A percentile compares a stretch with the other conserved stretches of the same genome.
phyloP scores from a whole-genome alignment of 2,797 vertebrate species.

The Anguilla marmorata region DNA sequence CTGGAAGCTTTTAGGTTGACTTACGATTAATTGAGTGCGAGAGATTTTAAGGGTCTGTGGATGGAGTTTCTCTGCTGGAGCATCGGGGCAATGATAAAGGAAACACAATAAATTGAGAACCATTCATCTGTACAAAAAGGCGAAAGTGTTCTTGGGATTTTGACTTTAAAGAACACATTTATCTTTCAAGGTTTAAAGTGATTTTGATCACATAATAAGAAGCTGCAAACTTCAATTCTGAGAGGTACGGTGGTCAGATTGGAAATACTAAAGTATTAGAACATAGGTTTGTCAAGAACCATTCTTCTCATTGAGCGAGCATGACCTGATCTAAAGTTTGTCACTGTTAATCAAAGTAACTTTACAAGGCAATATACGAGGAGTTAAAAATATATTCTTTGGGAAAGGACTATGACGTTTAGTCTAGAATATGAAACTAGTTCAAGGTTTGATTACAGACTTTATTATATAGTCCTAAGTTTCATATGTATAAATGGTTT shows the following conservation, averaged over 20 bases:
- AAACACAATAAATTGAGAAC: constrained; percentile 29
- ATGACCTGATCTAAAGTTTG: background rate
- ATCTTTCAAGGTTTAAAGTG: constrained; percentile 15
- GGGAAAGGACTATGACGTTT: background rate
- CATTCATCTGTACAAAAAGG: constrained; percentile 22
- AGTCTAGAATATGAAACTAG: background rate
- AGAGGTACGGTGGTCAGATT: background rate
- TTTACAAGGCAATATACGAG: background rate
- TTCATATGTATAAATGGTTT: background rate
- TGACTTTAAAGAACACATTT: constrained; percentile 1
- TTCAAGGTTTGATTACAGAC: background rate
- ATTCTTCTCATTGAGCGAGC: background rate
- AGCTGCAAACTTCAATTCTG: background rate
- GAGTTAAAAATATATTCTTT: background rate
- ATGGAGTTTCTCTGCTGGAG: background rate
- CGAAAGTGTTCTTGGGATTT: background rate
- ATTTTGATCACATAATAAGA: constrained; percentile 7
- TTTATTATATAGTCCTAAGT: background rate
- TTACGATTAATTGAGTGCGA: background rate
- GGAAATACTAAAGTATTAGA: background rate
- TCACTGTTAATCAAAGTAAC: background rate
- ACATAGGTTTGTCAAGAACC: background rate
- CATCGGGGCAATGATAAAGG: constrained; percentile 23
- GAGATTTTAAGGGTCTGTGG: background rate
- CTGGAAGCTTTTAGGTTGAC: background rate